Conservation (phyloP, 2,888 invertebrate genomes). For the Drosophila meridionalis region DNA sequence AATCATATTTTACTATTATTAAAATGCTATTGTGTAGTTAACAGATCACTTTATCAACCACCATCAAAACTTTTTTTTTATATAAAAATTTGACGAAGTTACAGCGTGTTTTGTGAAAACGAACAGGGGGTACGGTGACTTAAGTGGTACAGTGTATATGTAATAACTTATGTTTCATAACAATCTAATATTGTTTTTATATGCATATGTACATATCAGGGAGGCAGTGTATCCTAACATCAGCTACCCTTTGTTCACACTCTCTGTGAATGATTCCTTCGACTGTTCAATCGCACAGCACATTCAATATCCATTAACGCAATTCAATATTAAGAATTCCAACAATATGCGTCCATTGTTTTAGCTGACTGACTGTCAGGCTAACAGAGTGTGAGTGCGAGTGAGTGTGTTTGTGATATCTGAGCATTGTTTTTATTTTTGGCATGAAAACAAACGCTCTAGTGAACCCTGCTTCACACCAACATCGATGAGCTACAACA, state of each 20-base stretch:
- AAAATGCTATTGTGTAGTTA: too few relatives aligned
- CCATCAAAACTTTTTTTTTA: too few relatives aligned
- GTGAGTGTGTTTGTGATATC: constrained; percentile 11
- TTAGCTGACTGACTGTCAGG: constrained; percentile 16
- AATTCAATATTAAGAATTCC: constrained; percentile 58
- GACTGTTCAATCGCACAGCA: constrained; percentile 5
- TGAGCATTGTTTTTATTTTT: constrained; percentile 56
- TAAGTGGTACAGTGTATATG: too few relatives aligned
- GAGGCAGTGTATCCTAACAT: not conserved
- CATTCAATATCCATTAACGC: constrained; percentile 49
- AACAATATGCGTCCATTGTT: constrained; percentile 58
- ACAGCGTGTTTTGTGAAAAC: too few relatives aligned
- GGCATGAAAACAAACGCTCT: constrained; percentile 58
- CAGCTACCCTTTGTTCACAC: not conserved
- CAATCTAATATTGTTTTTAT: too few relatives aligned
- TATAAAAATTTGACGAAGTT: too few relatives aligned
- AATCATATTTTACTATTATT: too few relatives aligned
- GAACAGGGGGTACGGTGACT: too few relatives aligned
- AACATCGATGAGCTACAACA: constrained; percentile 2
- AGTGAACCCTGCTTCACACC: constrained; percentile 27
- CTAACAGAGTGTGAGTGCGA: constrained; percentile 17
- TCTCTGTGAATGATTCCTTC: constrained; percentile 19
- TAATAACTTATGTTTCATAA: too few relatives aligned
- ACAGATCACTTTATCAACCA: too few relatives aligned
- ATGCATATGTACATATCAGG: too few relatives aligned